A percentile compares a stretch with the other conserved stretches of the same genome.
Evolutionary conservation across 2,888 invertebrate genomes (phyloP).

Genomic region (Drosophila neonasuta): DNA sequence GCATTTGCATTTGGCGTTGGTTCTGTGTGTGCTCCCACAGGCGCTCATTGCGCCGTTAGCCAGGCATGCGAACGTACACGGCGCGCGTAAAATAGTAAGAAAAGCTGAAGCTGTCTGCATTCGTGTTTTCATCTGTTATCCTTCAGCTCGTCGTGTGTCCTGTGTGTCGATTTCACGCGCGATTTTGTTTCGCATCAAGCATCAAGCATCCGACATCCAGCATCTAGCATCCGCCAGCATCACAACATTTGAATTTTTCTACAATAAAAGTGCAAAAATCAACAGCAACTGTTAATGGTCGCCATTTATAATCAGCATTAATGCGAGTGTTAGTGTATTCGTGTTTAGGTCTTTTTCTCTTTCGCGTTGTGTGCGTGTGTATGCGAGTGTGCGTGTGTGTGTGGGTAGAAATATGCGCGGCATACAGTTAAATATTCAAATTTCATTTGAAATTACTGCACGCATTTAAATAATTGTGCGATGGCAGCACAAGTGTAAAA

Average conservation of each 20-base stretch:
- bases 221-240: slow-evolving; percentile 30
- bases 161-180: slow-evolving; percentile 40
- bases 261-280: slow-evolving; percentile 70
- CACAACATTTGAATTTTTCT: slow-evolving; percentile 74
- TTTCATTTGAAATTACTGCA: slow-evolving; percentile 71
- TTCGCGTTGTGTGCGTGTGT: slow-evolving; percentile 20
- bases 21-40: slow-evolving; percentile 51
- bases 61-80: slow-evolving; percentile 68
- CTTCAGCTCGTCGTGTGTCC: slow-evolving; percentile 15
- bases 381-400: slow-evolving; percentile 27
- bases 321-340: neutral
- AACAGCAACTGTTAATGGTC: slow-evolving; percentile 51
- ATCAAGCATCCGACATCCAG: slow-evolving; percentile 18
- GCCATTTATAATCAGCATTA: slow-evolving; percentile 26
- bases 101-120: neutral
- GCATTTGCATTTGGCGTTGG: slow-evolving; percentile 50
- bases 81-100: slow-evolving; percentile 41
- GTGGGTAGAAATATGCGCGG: slow-evolving; percentile 58
- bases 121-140: slow-evolving; percentile 7
- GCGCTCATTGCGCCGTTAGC: slow-evolving; percentile 75
- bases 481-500: slow-evolving; percentile 57
- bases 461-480: slow-evolving; percentile 73
- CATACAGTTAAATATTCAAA: slow-evolving; percentile 72
- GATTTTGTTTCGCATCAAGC: slow-evolving; percentile 38
- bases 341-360: slow-evolving; percentile 6